These are phyloP conservation scores for Echinops telfairi DNA, from an alignment of 2,113 vertebrate genomes.

Conservation along the genomic window DNA sequence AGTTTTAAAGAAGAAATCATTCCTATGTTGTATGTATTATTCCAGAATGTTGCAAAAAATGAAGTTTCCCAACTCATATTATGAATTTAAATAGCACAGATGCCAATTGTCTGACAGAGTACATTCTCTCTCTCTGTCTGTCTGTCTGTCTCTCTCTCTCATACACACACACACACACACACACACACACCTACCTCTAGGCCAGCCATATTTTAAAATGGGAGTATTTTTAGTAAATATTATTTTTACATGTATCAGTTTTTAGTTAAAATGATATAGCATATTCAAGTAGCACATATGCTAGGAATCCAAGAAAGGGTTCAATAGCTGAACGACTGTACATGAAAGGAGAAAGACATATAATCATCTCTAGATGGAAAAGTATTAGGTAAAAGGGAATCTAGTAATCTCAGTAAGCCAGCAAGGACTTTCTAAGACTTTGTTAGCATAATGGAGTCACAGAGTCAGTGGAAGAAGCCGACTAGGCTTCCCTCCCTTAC, in stretches of 20 bases:
- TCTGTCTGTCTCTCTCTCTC: too few relatives aligned
- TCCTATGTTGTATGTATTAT: background rate
- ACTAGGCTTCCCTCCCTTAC: background rate
- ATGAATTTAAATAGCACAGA: constrained; percentile 4
- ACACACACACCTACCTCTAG: background rate
- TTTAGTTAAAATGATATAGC: constrained; percentile 29
- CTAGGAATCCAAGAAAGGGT: constrained; percentile 33
- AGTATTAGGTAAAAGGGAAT: constrained; percentile 44
- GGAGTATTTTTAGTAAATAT: constrained; percentile 36
- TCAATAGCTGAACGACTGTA: constrained; percentile 12
- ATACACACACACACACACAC: too few relatives aligned
- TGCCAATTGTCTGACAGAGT: background rate
- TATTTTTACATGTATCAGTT: background rate
- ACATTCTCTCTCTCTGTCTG: too few relatives aligned
- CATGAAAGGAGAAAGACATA: constrained; percentile 4
- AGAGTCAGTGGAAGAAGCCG: background rate
- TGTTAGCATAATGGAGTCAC: constrained; percentile 14
- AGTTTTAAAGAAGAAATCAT: constrained; percentile 27
- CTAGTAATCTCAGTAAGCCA: constrained; percentile 1
- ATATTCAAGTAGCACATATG: background rate
- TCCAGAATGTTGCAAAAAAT: background rate
- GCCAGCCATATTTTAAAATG: constrained; percentile 43
- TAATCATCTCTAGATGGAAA: constrained; percentile 40
- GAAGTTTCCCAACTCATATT: background rate
- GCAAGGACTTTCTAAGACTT: constrained; percentile 11